A percentile compares a stretch with the other conserved stretches of the same genome.
Conservation (phyloP, 2,113 vertebrate genomes). For the Boulengeromyrus knoepffleri region DNA sequence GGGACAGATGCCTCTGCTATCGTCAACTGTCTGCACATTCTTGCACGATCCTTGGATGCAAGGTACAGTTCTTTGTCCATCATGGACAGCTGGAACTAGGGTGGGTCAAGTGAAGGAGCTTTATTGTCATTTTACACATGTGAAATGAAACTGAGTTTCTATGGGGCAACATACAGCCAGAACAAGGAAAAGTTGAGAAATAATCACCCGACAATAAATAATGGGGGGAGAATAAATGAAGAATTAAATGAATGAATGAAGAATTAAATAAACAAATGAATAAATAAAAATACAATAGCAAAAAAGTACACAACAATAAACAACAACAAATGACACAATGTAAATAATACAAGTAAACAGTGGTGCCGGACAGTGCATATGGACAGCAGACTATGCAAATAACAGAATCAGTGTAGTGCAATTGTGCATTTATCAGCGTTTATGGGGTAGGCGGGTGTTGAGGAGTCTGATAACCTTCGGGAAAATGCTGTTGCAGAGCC, state of each 20-base stretch:
- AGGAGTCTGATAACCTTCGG: background rate
- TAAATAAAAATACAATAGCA: background rate
- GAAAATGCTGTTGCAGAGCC: background rate
- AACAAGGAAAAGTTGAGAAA: background rate
- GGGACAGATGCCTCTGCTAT: conserved; percentile 81
- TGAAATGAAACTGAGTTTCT: background rate
- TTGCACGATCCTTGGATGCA: conserved; percentile 83
- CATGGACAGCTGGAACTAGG: background rate
- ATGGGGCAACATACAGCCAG: background rate
- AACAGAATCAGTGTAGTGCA: background rate
- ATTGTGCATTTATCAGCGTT: background rate
- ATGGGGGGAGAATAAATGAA: background rate
- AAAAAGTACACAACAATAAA: background rate
- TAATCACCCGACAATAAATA: background rate
- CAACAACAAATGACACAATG: background rate
- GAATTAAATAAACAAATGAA: background rate
- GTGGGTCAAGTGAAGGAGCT: background rate
- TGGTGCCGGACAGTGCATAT: background rate
- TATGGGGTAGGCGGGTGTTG: background rate
- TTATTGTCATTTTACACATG: background rate
- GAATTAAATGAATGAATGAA: background rate
- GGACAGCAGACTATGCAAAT: background rate
- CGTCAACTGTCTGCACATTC: conserved; percentile 88
- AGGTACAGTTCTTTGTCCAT: conserved; percentile 53
- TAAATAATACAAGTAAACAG: background rate